Percentiles rank a stretch among this genome's conserved stretches.
These are phyloP conservation scores for Spilogale gracilis DNA, from an alignment of 2,113 vertebrate genomes.

Conservation along the genomic window DNA sequence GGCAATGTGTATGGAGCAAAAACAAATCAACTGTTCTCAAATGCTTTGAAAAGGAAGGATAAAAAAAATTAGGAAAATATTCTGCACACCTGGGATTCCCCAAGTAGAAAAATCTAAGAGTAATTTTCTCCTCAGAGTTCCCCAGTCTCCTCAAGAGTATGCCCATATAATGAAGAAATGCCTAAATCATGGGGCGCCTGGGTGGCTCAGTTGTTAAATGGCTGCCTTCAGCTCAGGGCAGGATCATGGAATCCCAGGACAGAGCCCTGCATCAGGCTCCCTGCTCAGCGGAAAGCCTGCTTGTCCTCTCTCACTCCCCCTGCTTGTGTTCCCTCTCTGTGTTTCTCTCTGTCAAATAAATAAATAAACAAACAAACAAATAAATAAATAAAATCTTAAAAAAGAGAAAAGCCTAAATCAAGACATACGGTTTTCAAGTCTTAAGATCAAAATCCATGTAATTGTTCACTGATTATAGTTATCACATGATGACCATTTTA, in stretches of 20 bases:
- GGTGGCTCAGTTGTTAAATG: too few species aligned
- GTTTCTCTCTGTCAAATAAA: too few species aligned
- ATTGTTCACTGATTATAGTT: conserved; percentile 33
- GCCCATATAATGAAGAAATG: conserved; percentile 26
- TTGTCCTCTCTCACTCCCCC: too few species aligned
- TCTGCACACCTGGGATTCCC: conserved; percentile 23
- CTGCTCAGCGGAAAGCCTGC: too few species aligned
- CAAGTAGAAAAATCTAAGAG: conserved; percentile 7
- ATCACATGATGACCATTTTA: conserved; percentile 10
- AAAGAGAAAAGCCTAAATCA: conserved; percentile 34
- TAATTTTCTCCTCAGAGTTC: conserved; percentile 15
- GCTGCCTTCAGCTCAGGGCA: too few species aligned
- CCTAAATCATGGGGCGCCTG: not conserved
- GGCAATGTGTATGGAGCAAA: conserved; percentile 55
- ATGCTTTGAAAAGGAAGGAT: conserved; percentile 53
- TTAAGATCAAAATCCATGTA: conserved; percentile 38
- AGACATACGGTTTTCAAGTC: not conserved
- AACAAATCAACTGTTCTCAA: conserved; percentile 51
- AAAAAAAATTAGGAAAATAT: conserved; percentile 56
- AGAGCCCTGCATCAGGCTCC: too few species aligned
- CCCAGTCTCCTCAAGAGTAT: not conserved
- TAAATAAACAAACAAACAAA: too few species aligned
- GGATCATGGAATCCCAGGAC: too few species aligned
- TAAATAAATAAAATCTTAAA: too few species aligned
- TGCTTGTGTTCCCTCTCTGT: too few species aligned